These are phyloP conservation scores for Cephus spinipes DNA, from an alignment of 2,888 invertebrate genomes.

Conservation along the genomic window DNA sequence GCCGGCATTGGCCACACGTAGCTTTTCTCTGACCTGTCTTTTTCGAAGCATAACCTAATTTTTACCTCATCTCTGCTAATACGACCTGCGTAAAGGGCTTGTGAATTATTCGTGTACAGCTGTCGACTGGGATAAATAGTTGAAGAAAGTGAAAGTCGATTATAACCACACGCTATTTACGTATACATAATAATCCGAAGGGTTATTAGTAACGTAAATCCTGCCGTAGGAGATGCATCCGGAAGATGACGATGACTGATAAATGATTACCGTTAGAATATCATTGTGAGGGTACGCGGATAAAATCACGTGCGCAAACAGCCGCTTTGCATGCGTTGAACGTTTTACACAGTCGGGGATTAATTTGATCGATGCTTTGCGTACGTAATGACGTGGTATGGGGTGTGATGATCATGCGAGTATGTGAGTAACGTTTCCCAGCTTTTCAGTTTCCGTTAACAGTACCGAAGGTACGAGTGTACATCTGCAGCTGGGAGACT, in stretches of 20 bases:
- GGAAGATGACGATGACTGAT: slow-evolving; percentile 34
- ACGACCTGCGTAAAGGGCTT: neutral
- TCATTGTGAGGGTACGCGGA: slow-evolving; percentile 29
- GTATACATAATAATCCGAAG: neutral
- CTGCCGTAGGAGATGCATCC: neutral
- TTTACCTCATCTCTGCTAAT: neutral
- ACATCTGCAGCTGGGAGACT: neutral
- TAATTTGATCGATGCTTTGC: slow-evolving; percentile 55
- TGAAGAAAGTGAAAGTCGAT: neutral
- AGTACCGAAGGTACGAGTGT: neutral
- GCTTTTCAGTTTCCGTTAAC: neutral
- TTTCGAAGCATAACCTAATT: neutral
- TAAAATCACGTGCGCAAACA: slow-evolving; percentile 46
- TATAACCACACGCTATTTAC: neutral
- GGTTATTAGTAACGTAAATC: neutral
- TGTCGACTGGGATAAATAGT: neutral
- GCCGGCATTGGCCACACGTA: neutral
- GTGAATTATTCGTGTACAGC: too few species aligned
- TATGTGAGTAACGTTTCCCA: slow-evolving; percentile 27
- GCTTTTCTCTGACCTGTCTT: neutral
- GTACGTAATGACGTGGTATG: slow-evolving; percentile 33
- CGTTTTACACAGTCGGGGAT: slow-evolving; percentile 39
- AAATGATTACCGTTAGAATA: slow-evolving; percentile 28
- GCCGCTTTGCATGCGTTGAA: slow-evolving; percentile 43
- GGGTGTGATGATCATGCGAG: slow-evolving; percentile 23